Percentiles rank a stretch among this genome's conserved stretches.
Conservation (phyloP, 2,888 invertebrate genomes). For the Lithophane ornitopus region DNA sequence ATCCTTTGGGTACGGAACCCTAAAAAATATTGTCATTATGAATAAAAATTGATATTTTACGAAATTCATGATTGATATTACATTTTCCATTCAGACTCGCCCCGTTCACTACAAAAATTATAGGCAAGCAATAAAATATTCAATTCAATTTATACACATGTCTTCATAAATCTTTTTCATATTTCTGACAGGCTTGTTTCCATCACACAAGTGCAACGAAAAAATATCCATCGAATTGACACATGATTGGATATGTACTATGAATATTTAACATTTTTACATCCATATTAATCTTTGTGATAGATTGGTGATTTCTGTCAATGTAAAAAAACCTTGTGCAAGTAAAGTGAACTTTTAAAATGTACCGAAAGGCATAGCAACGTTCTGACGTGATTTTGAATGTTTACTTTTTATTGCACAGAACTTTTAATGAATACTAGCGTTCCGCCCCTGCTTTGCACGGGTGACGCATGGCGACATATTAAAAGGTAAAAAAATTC, state of each 20-base stretch:
- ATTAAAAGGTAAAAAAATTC: too few species aligned
- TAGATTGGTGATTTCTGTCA: background rate
- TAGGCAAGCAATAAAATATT: slow-evolving; percentile 40
- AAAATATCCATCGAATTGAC: slow-evolving; percentile 23
- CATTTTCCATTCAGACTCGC: slow-evolving; percentile 5
- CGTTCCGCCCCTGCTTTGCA: too few species aligned
- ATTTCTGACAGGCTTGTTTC: slow-evolving; percentile 26
- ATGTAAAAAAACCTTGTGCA: background rate
- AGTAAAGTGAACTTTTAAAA: background rate
- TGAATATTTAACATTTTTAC: slow-evolving; percentile 20
- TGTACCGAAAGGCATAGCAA: background rate
- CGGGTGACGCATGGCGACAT: too few species aligned
- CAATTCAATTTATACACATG: slow-evolving; percentile 10
- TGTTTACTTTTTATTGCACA: background rate
- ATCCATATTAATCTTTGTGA: slow-evolving; percentile 13
- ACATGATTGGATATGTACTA: slow-evolving; percentile 27
- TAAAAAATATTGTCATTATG: too few species aligned
- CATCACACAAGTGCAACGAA: slow-evolving; percentile 14
- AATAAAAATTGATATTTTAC: slow-evolving; percentile 6
- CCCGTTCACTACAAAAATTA: background rate
- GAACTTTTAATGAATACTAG: too few species aligned
- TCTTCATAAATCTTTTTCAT: slow-evolving; percentile 1
- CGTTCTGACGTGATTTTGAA: background rate
- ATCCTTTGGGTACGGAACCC: too few species aligned
- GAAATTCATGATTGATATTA: slow-evolving; percentile 3